Base-by-base conservation (phyloP, 2,797 vertebrate genomes). In the Darevskia mixta region DNA sequence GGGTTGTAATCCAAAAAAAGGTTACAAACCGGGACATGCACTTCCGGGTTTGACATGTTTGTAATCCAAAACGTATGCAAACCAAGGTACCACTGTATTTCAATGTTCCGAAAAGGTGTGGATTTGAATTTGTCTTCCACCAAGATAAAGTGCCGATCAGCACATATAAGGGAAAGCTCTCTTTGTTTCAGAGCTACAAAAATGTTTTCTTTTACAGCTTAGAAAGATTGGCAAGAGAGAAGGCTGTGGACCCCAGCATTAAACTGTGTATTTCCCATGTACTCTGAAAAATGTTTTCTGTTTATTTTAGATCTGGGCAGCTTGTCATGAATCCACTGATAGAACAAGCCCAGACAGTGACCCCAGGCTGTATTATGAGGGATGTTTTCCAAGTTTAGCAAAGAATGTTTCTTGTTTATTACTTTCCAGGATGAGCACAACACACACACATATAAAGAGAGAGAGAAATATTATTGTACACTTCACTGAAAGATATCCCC, bases 331-430 rank as follows among this genome's bases (percentile, higher is more conserved):
- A 79, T 7, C 32, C 66, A 23, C 35, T 18, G 45, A 27, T 27
- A 43, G 49, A 86, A 29, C 49, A 38, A 78, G 49, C 64, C 85
- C 85, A 9, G 15, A 2, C 0, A 0, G 10, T 4, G 1, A 35
- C 11, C 41, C 9, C 0, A 0, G 8, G 64, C 3, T 32, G 69
- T 23, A 66, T 55, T 55, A 55, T 8, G 9, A 69, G 2, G 61
- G 79, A 45, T 78, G 67, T 25, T 69, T 78, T 61, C 55, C 79
- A 41, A 3, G 23, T 72, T 32, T 69, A 58, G 3, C 4, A 41
- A 82, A 71, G 71, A 86, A 69, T 76, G 27, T 71, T 76, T 86
- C 35, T 64, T 66, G 69, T 83, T 78, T 72, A 66, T 83, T 64
- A 43, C 20, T 61, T 38, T 79, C 35, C 79, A 41, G 25, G 17